Conservation (phyloP, 2,113 vertebrate species). For the Percopsis transmontana region DNA sequence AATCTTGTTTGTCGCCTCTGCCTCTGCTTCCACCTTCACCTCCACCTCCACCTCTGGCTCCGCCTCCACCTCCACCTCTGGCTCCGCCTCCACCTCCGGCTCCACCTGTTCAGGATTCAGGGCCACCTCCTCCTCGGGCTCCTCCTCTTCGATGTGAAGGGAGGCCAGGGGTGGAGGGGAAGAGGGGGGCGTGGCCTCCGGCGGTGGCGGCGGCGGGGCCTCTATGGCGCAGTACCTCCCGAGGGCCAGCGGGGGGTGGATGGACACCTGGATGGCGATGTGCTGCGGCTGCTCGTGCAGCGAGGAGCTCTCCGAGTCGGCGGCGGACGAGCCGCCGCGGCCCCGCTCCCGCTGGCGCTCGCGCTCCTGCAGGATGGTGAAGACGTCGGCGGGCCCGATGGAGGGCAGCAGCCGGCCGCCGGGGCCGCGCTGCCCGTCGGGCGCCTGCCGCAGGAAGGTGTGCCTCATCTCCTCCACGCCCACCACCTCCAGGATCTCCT, state of each 20-base stretch:
- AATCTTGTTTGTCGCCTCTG: conserved; percentile 9
- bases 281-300: conserved; percentile 91
- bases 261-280: conserved; percentile 95
- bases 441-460: conserved; percentile 85
- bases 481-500: conserved; percentile 97
- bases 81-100: conserved; percentile 10
- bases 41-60: conserved; percentile 49
- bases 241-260: conserved; percentile 84
- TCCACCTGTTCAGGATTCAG: background rate
- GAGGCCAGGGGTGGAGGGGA: conserved; percentile 9
- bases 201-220: conserved; percentile 51
- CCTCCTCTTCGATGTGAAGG: conserved; percentile 26
- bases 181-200: conserved; percentile 57
- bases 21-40: background rate
- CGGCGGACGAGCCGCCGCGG: conserved; percentile 86
- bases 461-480: conserved; percentile 95
- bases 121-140: background rate
- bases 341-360: conserved; percentile 75
- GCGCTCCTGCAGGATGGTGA: conserved; percentile 84
- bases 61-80: background rate
- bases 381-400: conserved; percentile 78
- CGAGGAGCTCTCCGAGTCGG: conserved; percentile 89
- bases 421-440: conserved; percentile 78
- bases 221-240: conserved; percentile 73
- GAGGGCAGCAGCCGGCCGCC: conserved; percentile 39